Percentiles rank a stretch among this genome's conserved stretches.
Conservation (phyloP, 2,888 invertebrate species). For the Plebejus anna region DNA sequence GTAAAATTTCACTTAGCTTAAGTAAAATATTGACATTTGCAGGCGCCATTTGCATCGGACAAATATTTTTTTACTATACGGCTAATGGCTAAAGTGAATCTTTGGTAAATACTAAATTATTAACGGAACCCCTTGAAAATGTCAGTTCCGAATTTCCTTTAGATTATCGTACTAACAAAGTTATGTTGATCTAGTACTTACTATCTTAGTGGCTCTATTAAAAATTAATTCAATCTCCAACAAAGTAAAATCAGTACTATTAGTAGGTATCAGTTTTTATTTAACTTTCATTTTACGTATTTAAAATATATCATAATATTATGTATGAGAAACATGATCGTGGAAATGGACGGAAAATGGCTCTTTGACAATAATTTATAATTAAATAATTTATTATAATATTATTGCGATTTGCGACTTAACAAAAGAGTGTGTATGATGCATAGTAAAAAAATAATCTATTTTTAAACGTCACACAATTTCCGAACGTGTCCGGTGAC, state of each 20-base stretch:
- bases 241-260: too few species aligned
- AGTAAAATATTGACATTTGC: slow-evolving; percentile 16
- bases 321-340: background rate
- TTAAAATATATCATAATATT: too few species aligned
- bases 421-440: too few species aligned
- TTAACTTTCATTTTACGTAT: too few species aligned
- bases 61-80: slow-evolving; percentile 1
- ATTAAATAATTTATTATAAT: background rate
- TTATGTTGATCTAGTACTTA: too few species aligned
- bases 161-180: too few species aligned
- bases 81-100: background rate
- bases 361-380: background rate
- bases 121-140: background rate
- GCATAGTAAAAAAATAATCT: too few species aligned
- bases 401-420: too few species aligned
- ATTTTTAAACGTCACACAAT: too few species aligned
- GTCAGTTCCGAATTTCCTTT: background rate
- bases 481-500: background rate
- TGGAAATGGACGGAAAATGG: background rate
- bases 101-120: background rate
- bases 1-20: slow-evolving; percentile 47
- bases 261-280: too few species aligned
- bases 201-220: too few species aligned
- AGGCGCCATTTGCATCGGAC: slow-evolving; percentile 12
- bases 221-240: too few species aligned